Percentiles rank a stretch among this genome's conserved stretches.
Conservation (phyloP, 1,140 invertebrate species). For the Rhyzopertha dominica region DNA sequence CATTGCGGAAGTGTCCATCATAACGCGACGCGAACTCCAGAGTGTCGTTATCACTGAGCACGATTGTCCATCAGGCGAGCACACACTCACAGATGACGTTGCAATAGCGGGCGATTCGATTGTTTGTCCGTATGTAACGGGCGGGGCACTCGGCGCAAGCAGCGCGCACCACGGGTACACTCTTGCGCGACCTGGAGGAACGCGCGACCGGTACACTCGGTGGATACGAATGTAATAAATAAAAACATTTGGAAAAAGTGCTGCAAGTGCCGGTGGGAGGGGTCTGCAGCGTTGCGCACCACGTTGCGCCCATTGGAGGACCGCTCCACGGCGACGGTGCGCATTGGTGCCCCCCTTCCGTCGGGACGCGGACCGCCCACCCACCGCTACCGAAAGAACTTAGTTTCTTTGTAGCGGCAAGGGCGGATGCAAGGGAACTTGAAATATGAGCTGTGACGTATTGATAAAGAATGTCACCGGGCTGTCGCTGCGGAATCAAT, state of each 20-base stretch:
- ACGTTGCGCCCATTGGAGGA: slow-evolving; percentile 27
- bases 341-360: slow-evolving; percentile 29
- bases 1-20: slow-evolving; percentile 53
- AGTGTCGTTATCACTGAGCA: too few relatives aligned
- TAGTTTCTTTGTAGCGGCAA: slow-evolving; percentile 47
- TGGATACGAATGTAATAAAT: slow-evolving; percentile 63
- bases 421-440: slow-evolving; percentile 45
- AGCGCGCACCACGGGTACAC: slow-evolving; percentile 47
- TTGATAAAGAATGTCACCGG: slow-evolving; percentile 59
- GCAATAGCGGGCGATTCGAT: slow-evolving; percentile 34
- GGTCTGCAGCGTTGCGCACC: slow-evolving; percentile 24
- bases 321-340: slow-evolving; percentile 40
- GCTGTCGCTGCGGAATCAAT: slow-evolving; percentile 51
- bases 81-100: slow-evolving; percentile 21
- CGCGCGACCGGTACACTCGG: slow-evolving; percentile 54
- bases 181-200: slow-evolving; percentile 46
- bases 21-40: slow-evolving; percentile 21
- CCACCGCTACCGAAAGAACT: slow-evolving; percentile 42
- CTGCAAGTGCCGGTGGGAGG: slow-evolving; percentile 37
- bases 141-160: slow-evolving; percentile 44
- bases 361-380: slow-evolving; percentile 22
- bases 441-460: slow-evolving; percentile 51
- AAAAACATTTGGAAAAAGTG: slow-evolving; percentile 57
- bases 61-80: slow-evolving; percentile 32
- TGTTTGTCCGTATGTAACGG: slow-evolving; percentile 42